phyloP scores from a whole-genome alignment of 2,797 vertebrate genomes.

The Muscicapa comitata region DNA sequence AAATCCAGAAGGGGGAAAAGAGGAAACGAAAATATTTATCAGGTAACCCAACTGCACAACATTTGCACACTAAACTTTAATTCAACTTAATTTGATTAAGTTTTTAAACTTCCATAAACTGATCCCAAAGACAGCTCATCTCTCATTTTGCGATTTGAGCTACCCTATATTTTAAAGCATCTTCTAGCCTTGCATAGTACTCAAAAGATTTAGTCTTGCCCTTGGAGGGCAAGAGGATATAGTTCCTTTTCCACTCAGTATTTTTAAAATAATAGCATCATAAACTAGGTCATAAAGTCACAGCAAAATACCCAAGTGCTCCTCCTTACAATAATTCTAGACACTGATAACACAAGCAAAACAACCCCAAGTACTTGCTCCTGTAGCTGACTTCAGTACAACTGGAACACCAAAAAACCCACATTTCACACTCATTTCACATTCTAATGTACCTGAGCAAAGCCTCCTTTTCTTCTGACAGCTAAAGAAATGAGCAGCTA shows the following conservation, averaged over 20 bases:
- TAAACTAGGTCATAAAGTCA: background rate
- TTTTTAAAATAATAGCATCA: background rate
- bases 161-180: background rate
- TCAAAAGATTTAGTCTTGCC: background rate
- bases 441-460: background rate
- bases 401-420: background rate
- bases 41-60: background rate
- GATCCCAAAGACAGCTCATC: background rate
- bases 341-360: background rate
- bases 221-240: background rate
- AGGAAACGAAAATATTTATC: background rate
- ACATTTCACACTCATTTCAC: background rate
- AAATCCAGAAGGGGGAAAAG: background rate
- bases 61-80: background rate
- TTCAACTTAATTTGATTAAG: too few relatives aligned
- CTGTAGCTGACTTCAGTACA: background rate
- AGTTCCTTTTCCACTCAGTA: background rate
- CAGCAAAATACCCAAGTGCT: background rate
- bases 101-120: too few relatives aligned
- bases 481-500: background rate
- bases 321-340: background rate
- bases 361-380: background rate
- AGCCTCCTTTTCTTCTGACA: background rate
- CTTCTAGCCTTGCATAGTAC: background rate
- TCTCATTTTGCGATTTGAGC: rapidly evolving